Evolutionary conservation across 1,140 invertebrate genomes (phyloP).

Genomic region (Papilio glaucus): DNA sequence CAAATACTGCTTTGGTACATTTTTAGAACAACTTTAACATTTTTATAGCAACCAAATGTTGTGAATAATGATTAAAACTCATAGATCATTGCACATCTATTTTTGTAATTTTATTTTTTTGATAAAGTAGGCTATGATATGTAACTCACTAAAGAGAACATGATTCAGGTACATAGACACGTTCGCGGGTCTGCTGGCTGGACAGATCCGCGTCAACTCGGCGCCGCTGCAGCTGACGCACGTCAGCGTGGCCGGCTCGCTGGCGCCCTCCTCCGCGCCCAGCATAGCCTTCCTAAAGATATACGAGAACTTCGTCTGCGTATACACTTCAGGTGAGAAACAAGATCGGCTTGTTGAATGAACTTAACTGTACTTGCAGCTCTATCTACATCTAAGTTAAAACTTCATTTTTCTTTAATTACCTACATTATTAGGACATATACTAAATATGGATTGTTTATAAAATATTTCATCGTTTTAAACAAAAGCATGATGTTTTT

Average conservation of each 20-base stretch:
- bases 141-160: too few species aligned
- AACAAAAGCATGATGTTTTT: neutral
- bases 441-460: neutral
- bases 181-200: conserved; percentile 94
- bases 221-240: conserved; percentile 93
- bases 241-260: conserved; percentile 92
- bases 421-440: too few species aligned
- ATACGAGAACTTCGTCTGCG: conserved; percentile 93
- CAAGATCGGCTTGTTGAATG: neutral
- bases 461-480: neutral
- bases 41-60: neutral
- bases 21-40: too few species aligned
- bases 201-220: conserved; percentile 93
- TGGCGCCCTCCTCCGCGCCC: conserved; percentile 86
- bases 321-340: conserved; percentile 90
- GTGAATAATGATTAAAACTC: neutral
- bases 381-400: neutral
- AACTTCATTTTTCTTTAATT: neutral
- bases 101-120: too few species aligned
- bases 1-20: too few species aligned
- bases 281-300: conserved; percentile 92
- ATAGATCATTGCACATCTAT: too few species aligned
- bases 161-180: conserved; percentile 87
- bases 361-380: neutral
- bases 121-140: too few species aligned